Base-by-base conservation (phyloP, 2,797 vertebrate species). In the Microctenopoma stevenorrisi region DNA sequence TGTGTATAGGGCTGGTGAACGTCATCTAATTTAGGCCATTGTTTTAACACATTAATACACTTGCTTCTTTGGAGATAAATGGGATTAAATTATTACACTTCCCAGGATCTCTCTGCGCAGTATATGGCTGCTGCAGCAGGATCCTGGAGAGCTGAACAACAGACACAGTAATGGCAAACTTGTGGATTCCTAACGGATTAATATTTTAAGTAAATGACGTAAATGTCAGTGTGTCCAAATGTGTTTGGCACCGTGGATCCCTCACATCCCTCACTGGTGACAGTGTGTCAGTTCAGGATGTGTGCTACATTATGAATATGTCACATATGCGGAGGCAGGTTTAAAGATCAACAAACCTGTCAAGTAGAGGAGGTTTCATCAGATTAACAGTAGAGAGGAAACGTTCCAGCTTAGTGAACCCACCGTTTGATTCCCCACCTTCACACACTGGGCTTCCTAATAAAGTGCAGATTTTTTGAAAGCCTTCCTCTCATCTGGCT, bases 331-430 rank as follows among this genome's bases (percentile, higher is more conserved):
- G 13, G 16, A 51, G 40, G 50, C 73, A 73, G 75, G 67, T 74
- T 76, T 82, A 67, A 71, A 74, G 60, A 87, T 88, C 81, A 82
- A 77, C 82, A 73, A 79, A 84, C 59, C 63, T 83, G 84, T 68
- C 84, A 44, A 54, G 49, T 66, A 53, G 55, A 38, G 43, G 52
- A 78, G 66, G 63, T 80, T 78, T 61, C 68, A 63, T 25, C 68
- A 77, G 85, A 92, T 91, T 82, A 89, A 89, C 85, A 68, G 62
- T 66, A 53, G 66, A 73, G 38, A 47, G 26, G 55, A 22, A 80
- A 82, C 65, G 70, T 63, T 89, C 84, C 78, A 53, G 60, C 54
- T 68, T 53, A 75, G 7, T 62, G 38, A 89, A 78, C 73, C 86
- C 74, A 62, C 75, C 75, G 43, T 79, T 88, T 88, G 79, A 89